These are phyloP conservation scores for Rhombomys opimus DNA, from an alignment of 2,113 vertebrate species.

Conservation along the genomic window DNA sequence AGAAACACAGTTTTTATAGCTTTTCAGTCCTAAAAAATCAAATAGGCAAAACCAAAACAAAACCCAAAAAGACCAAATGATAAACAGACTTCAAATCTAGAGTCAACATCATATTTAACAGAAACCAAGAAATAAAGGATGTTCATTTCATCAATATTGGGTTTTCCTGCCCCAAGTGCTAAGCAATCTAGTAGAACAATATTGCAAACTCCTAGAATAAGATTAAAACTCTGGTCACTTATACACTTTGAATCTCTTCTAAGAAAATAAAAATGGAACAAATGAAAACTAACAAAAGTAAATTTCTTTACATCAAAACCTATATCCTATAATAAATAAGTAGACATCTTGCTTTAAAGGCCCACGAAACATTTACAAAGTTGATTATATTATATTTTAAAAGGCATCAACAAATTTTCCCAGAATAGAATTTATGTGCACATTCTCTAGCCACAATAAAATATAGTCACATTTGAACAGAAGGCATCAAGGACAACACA, in stretches of 20 bases:
- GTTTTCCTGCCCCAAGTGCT: neutral
- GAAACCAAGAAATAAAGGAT: conserved; percentile 36
- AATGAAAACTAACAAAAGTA: neutral
- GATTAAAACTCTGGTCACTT: neutral
- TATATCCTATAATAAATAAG: neutral
- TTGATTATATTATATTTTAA: neutral
- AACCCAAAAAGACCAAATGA: neutral
- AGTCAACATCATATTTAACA: conserved; percentile 7
- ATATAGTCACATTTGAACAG: conserved; percentile 28
- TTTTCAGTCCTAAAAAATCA: neutral
- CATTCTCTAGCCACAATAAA: conserved; percentile 35
- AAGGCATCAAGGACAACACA: conserved; percentile 28
- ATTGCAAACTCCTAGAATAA: neutral
- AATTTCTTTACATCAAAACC: conserved; percentile 35
- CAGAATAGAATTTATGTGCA: conserved; percentile 31
- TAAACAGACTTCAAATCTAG: neutral
- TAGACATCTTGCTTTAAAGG: conserved; percentile 22
- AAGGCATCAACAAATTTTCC: neutral
- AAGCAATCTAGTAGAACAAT: neutral
- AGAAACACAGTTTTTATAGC: neutral
- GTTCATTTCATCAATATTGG: neutral
- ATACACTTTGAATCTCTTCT: neutral
- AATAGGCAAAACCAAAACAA: neutral
- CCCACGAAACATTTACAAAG: conserved; percentile 43
- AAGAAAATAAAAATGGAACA: conserved; percentile 48